Base-by-base conservation (phyloP, 2,797 vertebrate genomes). In the Brachyalestes nurse region DNA sequence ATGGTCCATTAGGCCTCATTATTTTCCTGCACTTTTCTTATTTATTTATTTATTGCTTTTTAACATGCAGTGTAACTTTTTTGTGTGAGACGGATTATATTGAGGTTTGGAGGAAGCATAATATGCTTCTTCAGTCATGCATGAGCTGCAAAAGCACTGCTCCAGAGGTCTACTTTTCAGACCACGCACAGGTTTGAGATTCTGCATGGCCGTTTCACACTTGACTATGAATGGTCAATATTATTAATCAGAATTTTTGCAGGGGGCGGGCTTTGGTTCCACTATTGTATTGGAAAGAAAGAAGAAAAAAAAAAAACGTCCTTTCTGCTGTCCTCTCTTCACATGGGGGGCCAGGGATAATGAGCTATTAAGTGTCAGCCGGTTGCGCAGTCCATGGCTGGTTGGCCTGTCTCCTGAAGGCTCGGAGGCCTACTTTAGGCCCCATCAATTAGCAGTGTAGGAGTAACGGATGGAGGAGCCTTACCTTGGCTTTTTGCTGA, bases 331-430 rank as follows among this genome's bases (percentile, higher is more conserved):
- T 75, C 76, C 75, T 75, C 85, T 82, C 78, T 82, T 88, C 84
- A 83, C 80, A 81, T 87, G 78, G 82, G 83, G 75, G 82, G 51
- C 55, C 72, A 79, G 78, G 81, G 82, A 89, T 91, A 89, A 91
- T 76, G 86, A 90, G 84, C 78, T 78, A 75, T 84, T 78, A 84
- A 88, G 84, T 84, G 58, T 81, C 72, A 40, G 62, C 70, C 72
- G 61, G 65, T 83, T 86, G 28, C 7, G 61, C 72, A 76, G 77
- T 40, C 62, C 81, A 40, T 2, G 8, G 21, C 62, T 73, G 70
- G 79, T 49, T 77, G 62, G 57, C 49, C 77, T 6, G 53, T 72
- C 57, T 86, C 82, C 74, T 80, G 75, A 82, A 62, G 80, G 62
- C 79, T 81, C 78, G 73, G 45, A 25, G 17, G 62, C 21, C 38